Evolutionary conservation across 2,888 invertebrate genomes (phyloP).

Genomic region (Hydrotaea diabolus): DNA sequence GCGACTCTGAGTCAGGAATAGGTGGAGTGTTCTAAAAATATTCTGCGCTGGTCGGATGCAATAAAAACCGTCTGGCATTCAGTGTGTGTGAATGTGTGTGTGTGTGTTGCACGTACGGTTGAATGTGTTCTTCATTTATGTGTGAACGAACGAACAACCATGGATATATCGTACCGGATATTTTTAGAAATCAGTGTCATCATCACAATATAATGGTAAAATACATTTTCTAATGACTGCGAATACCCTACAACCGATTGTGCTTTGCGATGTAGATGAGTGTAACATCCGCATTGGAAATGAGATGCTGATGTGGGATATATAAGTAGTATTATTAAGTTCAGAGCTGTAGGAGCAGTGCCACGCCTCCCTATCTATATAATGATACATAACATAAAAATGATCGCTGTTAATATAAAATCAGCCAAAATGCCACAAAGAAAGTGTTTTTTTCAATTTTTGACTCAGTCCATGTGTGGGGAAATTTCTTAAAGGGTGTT

Average conservation of each 20-base stretch:
- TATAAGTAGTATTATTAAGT: too few relatives aligned
- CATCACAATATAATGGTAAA: conserved; percentile 51
- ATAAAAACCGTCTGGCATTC: conserved; percentile 49
- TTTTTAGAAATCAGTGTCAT: conserved; percentile 71
- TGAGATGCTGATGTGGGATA: not conserved
- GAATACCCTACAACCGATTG: not conserved
- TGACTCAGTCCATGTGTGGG: too few relatives aligned
- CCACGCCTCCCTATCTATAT: too few relatives aligned
- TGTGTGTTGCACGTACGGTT: too few relatives aligned
- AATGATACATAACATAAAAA: too few relatives aligned
- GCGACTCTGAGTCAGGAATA: conserved; percentile 46
- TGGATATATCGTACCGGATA: conserved; percentile 42
- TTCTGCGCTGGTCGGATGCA: conserved; percentile 37
- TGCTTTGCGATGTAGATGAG: not conserved
- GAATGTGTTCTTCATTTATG: conserved; percentile 3
- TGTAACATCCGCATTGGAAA: not conserved
- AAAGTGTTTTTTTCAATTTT: too few relatives aligned
- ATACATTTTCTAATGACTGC: conserved; percentile 54
- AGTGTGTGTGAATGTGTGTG: conserved; percentile 21
- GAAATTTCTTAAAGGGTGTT: too few relatives aligned
- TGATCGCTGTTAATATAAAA: too few relatives aligned
- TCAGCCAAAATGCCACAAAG: too few relatives aligned
- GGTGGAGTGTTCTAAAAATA: conserved; percentile 51
- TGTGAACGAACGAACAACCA: too few relatives aligned
- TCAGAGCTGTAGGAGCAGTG: too few relatives aligned